Evolutionary conservation across 2,797 vertebrate species (phyloP), one percentile per base, ranked within the genome.

Genomic region (Enteromius trimaculatus): DNA sequence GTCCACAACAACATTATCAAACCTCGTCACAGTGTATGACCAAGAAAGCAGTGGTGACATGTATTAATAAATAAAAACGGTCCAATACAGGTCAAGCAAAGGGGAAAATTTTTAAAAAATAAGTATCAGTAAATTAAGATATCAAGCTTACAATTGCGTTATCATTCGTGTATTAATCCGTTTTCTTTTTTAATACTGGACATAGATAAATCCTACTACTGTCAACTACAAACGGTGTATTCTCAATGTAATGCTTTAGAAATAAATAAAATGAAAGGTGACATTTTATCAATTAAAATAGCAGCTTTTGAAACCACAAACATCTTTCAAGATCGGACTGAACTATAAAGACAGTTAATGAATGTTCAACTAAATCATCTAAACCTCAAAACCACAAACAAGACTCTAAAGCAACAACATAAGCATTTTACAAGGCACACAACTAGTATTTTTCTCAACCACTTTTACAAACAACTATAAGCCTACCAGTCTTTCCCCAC

Each of bases 181-280:
- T 60, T 55, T 49, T 64, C 13, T 17, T 65, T 31, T 9, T 39
- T 17, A 37, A 64, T 34, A 55, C n/a, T 37, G 26, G 55, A 74
- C 53, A 71, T 14, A 14, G 3, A 82, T 7, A 77, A 29, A 83
- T 83, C 3, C 42, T 44, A 55, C 44, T 55, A 11, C 55, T 47
- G 37, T 42, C 64, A 65, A 55, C 51, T 74, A 53, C 26, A 76
- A 37, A 77, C 51, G 79, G 21, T 29, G 69, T 51, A 34, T 72
- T 78, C 71, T 64, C 16, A 19, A 14, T 71, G 39, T 55, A 37
- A 14, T 76, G 29, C 10, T 75, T 68, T 26, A 60, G 49, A 62
- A 75, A 86, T 49, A 60, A 66, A 82, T 69, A 53, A 17, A 85
- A 51, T 31, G 29, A 76, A 81, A 53, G 16, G 17, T 29, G 29